Percentiles rank a stretch among this genome's conserved stretches.
These are phyloP conservation scores for Diaprepes abbreviatus DNA, from an alignment of 2,888 invertebrate species.

Conservation along the genomic window DNA sequence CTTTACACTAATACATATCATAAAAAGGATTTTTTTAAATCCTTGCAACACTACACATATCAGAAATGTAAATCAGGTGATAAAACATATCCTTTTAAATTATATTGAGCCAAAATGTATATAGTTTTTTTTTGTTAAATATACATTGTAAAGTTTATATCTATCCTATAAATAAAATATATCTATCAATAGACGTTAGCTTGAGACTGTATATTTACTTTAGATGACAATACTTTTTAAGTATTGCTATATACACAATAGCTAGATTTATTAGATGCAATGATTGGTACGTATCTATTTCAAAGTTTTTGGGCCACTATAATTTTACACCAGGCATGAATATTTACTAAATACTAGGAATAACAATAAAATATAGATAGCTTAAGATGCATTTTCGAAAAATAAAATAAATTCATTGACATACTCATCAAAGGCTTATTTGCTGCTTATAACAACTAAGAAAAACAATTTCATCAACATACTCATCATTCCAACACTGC, in stretches of 20 bases:
- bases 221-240: constrained; percentile 33
- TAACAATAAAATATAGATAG: too few relatives aligned
- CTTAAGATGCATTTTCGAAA: too few relatives aligned
- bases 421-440: too few relatives aligned
- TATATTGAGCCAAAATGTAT: constrained; percentile 62
- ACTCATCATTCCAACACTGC: too few relatives aligned
- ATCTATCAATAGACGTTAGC: constrained; percentile 48
- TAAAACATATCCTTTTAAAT: constrained; percentile 55
- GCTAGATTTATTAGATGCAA: constrained; percentile 14
- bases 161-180: constrained; percentile 54
- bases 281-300: background rate
- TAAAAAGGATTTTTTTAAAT: constrained; percentile 22
- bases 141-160: constrained; percentile 57
- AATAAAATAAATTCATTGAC: too few relatives aligned
- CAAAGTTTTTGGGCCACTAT: background rate
- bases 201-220: constrained; percentile 52
- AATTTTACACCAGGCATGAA: too few relatives aligned
- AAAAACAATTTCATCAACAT: too few relatives aligned
- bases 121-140: constrained; percentile 59
- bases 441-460: too few relatives aligned
- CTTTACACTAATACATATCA: constrained; percentile 37
- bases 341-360: too few relatives aligned
- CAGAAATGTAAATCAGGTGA: constrained; percentile 54
- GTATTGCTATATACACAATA: constrained; percentile 34
- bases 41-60: constrained; percentile 30